Percentiles rank a stretch among this genome's conserved stretches.
Conservation (phyloP, 2,888 invertebrate species). For the Synanthedon formicaeformis region DNA sequence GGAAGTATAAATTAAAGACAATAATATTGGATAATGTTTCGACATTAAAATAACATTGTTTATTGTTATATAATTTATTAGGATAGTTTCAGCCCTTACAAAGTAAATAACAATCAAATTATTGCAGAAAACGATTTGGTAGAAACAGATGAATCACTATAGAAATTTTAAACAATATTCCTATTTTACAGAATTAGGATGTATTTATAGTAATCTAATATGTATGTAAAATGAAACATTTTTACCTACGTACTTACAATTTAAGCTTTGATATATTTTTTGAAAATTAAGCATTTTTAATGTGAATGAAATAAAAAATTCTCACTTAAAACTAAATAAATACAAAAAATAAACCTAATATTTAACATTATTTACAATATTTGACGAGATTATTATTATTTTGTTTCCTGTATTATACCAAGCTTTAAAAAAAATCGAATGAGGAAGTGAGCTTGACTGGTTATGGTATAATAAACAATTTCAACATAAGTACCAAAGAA, state of each 20-base stretch:
- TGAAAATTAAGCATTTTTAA: neutral
- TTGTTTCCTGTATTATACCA: neutral
- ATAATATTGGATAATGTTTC: too few relatives aligned
- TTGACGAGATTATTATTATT: neutral
- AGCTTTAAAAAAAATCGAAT: neutral
- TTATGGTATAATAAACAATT: too few relatives aligned
- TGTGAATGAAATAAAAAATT: neutral
- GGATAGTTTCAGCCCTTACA: conserved; percentile 35
- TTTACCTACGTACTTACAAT: too few relatives aligned
- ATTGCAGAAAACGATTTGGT: conserved; percentile 10
- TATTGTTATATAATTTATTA: conserved; percentile 17
- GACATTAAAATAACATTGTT: too few relatives aligned
- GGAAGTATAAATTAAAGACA: too few relatives aligned
- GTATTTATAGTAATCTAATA: too few relatives aligned
- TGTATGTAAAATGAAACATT: too few relatives aligned
- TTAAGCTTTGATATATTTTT: too few relatives aligned
- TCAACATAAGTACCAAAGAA: too few relatives aligned
- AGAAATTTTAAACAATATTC: neutral
- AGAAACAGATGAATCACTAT: neutral
- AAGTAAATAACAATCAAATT: conserved; percentile 52
- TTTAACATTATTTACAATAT: conserved; percentile 5
- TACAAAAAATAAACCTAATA: conserved; percentile 20
- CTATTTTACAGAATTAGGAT: too few relatives aligned
- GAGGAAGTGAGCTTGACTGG: neutral
- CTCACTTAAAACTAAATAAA: conserved; percentile 31